Percentiles rank a stretch among this genome's conserved stretches.
These are phyloP conservation scores for Suricata suricatta DNA, from an alignment of 2,113 vertebrate genomes.

Conservation along the genomic window DNA sequence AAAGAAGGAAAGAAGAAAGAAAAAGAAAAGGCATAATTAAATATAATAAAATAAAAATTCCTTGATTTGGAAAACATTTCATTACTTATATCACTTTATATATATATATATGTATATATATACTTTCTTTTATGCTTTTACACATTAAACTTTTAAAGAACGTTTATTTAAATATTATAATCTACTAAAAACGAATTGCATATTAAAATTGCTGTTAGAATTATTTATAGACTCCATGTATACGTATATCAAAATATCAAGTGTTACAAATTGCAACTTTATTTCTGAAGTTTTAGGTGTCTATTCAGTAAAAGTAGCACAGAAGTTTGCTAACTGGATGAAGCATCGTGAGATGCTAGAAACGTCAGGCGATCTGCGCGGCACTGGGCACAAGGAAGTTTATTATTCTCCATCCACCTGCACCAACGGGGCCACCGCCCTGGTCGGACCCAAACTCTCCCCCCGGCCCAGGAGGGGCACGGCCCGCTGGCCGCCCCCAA, in stretches of 20 bases:
- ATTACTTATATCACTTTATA: background rate
- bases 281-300: background rate
- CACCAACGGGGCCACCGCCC: rapidly evolving
- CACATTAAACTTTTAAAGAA: background rate
- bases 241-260: background rate
- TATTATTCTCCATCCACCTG: background rate
- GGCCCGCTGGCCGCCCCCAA: rapidly evolving
- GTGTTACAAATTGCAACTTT: background rate
- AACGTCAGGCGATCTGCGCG: rapidly evolving
- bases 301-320: rapidly evolving
- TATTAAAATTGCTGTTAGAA: background rate
- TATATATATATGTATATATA: no score
- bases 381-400: rapidly evolving
- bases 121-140: background rate
- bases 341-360: rapidly evolving
- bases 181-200: background rate
- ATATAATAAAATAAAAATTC: background rate
- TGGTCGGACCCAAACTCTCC: rapidly evolving
- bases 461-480: rapidly evolving
- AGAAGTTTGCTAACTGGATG: no score
- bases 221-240: background rate
- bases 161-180: background rate
- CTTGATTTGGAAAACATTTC: background rate
- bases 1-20: constrained; percentile 72
- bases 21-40: constrained; percentile 35